These are phyloP conservation scores for Amblyopsis rosae DNA, from an alignment of 2,113 vertebrate species.

Conservation along the genomic window DNA sequence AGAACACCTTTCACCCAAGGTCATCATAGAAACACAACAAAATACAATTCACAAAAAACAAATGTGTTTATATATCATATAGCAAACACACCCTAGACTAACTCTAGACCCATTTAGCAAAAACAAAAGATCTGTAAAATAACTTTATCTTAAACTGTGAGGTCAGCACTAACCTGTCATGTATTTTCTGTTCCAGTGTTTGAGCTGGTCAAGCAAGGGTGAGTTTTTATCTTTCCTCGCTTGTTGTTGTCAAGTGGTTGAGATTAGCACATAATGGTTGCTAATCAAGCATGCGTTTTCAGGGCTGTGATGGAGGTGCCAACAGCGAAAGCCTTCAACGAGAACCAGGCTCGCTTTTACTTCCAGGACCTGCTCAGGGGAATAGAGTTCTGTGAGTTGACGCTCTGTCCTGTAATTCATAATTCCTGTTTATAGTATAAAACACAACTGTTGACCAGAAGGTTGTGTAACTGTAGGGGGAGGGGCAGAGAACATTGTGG, in stretches of 20 bases:
- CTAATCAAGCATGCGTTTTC: slow-evolving; percentile 19
- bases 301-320: slow-evolving; percentile 98
- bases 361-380: slow-evolving; percentile 97
- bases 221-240: slow-evolving; percentile 67
- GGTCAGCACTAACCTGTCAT: slow-evolving; percentile 34
- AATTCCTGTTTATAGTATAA: too few species aligned
- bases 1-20: slow-evolving; percentile 5
- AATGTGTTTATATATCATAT: too few species aligned
- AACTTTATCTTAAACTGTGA: not conserved
- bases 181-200: slow-evolving; percentile 84
- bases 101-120: too few species aligned
- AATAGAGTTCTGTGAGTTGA: slow-evolving; percentile 93
- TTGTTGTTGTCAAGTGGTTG: slow-evolving; percentile 3
- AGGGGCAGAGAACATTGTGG: too few species aligned
- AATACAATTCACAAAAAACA: too few species aligned
- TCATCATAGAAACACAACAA: not conserved
- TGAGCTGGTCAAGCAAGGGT: slow-evolving; percentile 97
- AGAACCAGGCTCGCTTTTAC: slow-evolving; percentile 95
- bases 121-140: too few species aligned
- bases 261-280: too few species aligned
- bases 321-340: slow-evolving; percentile 88
- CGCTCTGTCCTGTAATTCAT: not conserved
- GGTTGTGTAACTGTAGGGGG: too few species aligned
- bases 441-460: too few species aligned
- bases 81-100: too few species aligned